Evolutionary conservation across 2,888 invertebrate genomes (phyloP), one percentile per base, ranked within the genome.

Genomic region (Flexamia atlantica): DNA sequence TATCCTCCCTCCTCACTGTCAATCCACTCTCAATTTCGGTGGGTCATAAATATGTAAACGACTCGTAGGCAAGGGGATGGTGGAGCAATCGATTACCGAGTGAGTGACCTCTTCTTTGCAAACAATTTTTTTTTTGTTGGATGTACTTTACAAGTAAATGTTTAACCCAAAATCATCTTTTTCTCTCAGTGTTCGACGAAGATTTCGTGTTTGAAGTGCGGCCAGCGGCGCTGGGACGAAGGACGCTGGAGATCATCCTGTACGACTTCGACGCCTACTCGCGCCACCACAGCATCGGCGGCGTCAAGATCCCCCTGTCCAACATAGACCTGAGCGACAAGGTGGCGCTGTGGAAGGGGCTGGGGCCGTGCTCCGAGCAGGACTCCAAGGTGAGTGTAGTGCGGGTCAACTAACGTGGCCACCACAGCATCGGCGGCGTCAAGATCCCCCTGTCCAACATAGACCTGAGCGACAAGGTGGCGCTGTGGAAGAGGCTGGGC

Each of bases 251-350:
- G 89, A 90, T 94, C 80, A 89, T 94, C 5, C 88, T 94, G 0
- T 94, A 93, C 87, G 93, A 94, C 87, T 94, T 93, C 85, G 94
- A 94, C 88, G 93, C 94, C 3, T 93, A 93, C 88, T 92, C 92
- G 0, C 90, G 93, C 0, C 94, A 94, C 87, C 93, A 93, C 81
- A 93, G 93, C 88, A 92, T 94, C 83, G 94, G 94, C 9, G 93
- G 93, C 83, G 89, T 91, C 3, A 92, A 93, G 87, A 88, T 94
- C 23, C 91, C 93, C 0, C 88, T 94, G 85, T 90, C 91, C 4
- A 90, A 90, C 85, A 89, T 94, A 82, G 93, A 93, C 87, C 89
- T 94, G 3, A 91, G 91, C n/a, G 91, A 92, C 83, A 92, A 92
- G 85, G 90, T 92, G 0, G 91, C 91, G 14, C 86, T 94, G 0